phyloP scores from a whole-genome alignment of 2,888 invertebrate species.

The Leucophora obtusa region DNA sequence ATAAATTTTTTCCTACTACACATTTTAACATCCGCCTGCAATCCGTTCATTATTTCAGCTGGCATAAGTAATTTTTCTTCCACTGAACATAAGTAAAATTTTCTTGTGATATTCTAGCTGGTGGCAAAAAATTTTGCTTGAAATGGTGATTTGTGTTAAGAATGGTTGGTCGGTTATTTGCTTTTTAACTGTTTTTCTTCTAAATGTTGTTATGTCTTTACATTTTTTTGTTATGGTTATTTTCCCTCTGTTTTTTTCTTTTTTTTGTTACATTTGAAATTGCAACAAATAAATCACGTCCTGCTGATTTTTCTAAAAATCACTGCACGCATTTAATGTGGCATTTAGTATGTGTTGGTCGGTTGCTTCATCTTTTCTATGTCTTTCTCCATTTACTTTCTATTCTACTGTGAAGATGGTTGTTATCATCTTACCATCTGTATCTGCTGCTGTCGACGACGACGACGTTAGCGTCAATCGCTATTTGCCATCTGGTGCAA shows the following conservation, averaged over 20 bases:
- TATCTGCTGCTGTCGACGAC: not conserved
- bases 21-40: constrained; percentile 46
- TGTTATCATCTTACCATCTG: not conserved
- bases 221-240: constrained; percentile 23
- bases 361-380: not conserved
- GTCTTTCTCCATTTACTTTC: not conserved
- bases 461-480: not conserved
- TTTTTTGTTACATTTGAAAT: constrained; percentile 31
- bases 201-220: constrained; percentile 13
- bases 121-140: not conserved
- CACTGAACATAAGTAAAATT: constrained; percentile 1
- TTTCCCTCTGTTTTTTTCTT: constrained; percentile 12
- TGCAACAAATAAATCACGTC: constrained; percentile 61
- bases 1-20: constrained; percentile 18
- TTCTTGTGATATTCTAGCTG: not conserved
- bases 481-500: constrained; percentile 22
- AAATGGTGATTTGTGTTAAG: not conserved
- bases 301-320: constrained; percentile 60
- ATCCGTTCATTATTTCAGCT: constrained; percentile 53
- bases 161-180: not conserved
- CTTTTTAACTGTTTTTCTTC: not conserved
- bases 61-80: constrained; percentile 42
- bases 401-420: not conserved
- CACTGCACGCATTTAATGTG: constrained; percentile 57
- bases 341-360: constrained; percentile 37